Evolutionary conservation across 2,113 vertebrate genomes (phyloP), one percentile per base, ranked within the genome.

Genomic region (Nothoprocta pentlandii): DNA sequence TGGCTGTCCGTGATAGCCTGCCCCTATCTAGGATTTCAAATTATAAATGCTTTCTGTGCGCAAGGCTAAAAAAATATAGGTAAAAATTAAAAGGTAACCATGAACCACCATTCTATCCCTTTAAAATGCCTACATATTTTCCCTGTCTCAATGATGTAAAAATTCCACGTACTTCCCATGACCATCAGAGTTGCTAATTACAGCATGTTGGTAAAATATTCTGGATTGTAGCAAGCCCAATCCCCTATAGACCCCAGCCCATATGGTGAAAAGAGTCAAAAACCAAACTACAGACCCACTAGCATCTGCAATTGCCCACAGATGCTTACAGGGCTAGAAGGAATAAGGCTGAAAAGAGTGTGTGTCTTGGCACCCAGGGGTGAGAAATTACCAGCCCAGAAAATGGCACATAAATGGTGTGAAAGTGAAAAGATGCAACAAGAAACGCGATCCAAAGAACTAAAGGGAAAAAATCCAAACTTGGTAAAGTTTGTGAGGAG

Each of bases 371-470:
- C 66, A 91, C 13, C 21, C 1, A 2, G 22, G 34, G 28, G 25
- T 5, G 21, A 80, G 51, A 73, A 2, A 13, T 54, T 0, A 67
- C 30, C 25, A 80, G 46, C 6, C 19, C 42, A 66, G 73, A 80
- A 84, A 80, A 51, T 47, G 67, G 53, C 36, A 30, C 9, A 19
- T 14, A 67, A 90, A 73, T 0, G 56, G 17, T 1, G 16, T 62
- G 63, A 93, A 69, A 90, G 20, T 12, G 41, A 66, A 68, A 89
- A 66, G 59, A 22, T 59, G 22, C n/a, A 79, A 67, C 28, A 87
- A 80, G 66, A 82, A 80, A 51, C 15, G 59, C 21, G 58, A 12
- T 66, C 46, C 44, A 83, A 12, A 64, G 16, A 79, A 67, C 6
- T 26, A 78, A 34, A 30, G 10, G 3, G 8, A 32, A 51, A 34